These are phyloP conservation scores for Anguilla anguilla DNA, from an alignment of 2,797 vertebrate species.

Conservation along the genomic window DNA sequence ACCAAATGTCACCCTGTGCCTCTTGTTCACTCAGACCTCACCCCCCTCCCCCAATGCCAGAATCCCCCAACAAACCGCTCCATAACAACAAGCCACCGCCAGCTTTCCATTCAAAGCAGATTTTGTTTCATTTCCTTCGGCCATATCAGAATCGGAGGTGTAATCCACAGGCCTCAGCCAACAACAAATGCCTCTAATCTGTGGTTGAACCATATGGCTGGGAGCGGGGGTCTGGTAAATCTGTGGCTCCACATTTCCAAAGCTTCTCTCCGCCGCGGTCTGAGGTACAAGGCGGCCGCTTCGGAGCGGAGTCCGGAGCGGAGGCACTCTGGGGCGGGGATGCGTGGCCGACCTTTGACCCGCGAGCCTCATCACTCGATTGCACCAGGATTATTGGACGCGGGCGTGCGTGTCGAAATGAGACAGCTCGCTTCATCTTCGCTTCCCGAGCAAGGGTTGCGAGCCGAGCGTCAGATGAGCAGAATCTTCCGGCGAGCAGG, in stretches of 20 bases:
- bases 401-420: neutral
- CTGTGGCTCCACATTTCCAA: neutral
- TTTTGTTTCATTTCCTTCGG: slow-evolving; percentile 33
- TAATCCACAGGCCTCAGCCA: slow-evolving; percentile 63
- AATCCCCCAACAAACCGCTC: neutral
- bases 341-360: slow-evolving; percentile 18
- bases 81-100: neutral
- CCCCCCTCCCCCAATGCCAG: neutral
- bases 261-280: neutral
- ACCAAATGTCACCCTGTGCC: neutral
- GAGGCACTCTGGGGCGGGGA: slow-evolving; percentile 41
- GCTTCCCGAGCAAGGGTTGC: neutral
- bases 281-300: slow-evolving; percentile 1
- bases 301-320: neutral
- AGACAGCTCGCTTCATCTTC: neutral
- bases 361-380: neutral
- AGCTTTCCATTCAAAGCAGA: slow-evolving; percentile 36
- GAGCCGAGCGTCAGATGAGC: neutral
- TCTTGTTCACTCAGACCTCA: neutral
- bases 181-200: slow-evolving; percentile 68
- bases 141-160: slow-evolving; percentile 30
- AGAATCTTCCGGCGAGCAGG: neutral
- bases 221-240: slow-evolving; percentile 26
- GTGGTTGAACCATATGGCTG: slow-evolving; percentile 64
- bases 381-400: slow-evolving; percentile 21